Evolutionary conservation across 2,888 invertebrate genomes (phyloP).

Genomic region (Acanthosepion pharaonis): DNA sequence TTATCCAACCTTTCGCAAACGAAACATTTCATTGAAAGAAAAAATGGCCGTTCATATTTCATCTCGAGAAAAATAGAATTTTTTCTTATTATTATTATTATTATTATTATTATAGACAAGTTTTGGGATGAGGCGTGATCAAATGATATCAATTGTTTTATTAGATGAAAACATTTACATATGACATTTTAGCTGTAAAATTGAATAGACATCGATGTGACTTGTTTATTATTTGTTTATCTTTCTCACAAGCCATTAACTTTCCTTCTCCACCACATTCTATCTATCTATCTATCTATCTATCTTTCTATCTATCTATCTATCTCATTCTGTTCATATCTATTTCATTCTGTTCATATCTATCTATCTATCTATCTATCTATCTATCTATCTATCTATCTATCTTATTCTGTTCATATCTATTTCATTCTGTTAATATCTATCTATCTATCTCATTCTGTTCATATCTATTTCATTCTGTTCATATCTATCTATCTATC

Average conservation of each 20-base stretch:
- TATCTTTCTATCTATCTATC: neutral
- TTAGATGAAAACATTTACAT: neutral
- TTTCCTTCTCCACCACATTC: neutral
- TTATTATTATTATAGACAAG: neutral
- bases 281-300: neutral
- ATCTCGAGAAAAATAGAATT: neutral
- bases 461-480: too few relatives aligned
- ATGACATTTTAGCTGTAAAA: neutral
- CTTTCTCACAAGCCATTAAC: neutral
- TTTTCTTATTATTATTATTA: neutral
- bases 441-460: too few relatives aligned
- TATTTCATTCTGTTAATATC: too few relatives aligned
- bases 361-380: neutral
- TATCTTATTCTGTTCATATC: neutral
- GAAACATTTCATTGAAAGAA: neutral
- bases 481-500: too few relatives aligned
- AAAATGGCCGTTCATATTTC: neutral
- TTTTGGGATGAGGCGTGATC: neutral
- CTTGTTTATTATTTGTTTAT: neutral
- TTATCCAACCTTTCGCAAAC: neutral
- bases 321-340: too few relatives aligned
- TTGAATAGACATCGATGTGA: neutral
- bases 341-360: neutral
- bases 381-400: neutral
- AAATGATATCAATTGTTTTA: constrained; percentile 22